A percentile compares a stretch with the other conserved stretches of the same genome.
These are phyloP conservation scores for Norana najaformis DNA, from an alignment of 2,888 invertebrate species.

Conservation along the genomic window DNA sequence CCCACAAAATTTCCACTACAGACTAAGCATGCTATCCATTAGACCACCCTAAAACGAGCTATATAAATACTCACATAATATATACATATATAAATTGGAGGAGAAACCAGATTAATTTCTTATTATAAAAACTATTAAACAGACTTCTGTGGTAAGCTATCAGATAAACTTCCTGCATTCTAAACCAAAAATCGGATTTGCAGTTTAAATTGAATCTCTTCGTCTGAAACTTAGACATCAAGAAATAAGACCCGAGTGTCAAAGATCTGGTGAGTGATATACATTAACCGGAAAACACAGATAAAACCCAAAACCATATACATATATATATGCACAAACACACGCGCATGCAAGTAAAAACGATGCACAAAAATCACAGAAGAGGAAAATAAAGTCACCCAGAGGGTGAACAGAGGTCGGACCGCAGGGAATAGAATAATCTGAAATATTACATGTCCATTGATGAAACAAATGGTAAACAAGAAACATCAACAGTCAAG, in stretches of 20 bases:
- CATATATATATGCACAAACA: neutral
- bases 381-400: neutral
- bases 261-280: neutral
- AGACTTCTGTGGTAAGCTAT: neutral
- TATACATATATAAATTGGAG: neutral
- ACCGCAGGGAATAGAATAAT: neutral
- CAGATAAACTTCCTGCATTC: conserved; percentile 5
- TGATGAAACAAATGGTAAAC: conserved; percentile 9
- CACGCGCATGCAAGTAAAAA: neutral
- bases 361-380: neutral
- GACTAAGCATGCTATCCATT: neutral
- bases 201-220: neutral
- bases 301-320: neutral
- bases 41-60: neutral
- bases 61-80: neutral
- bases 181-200: neutral
- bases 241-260: neutral
- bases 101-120: neutral
- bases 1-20: neutral
- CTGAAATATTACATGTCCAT: neutral
- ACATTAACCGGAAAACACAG: neutral
- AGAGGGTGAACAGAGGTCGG: neutral
- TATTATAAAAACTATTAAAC: neutral
- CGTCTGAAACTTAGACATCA: neutral
- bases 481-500: neutral